Conservation (phyloP, 2,113 vertebrate genomes). For the Stegostoma tigrinum region DNA sequence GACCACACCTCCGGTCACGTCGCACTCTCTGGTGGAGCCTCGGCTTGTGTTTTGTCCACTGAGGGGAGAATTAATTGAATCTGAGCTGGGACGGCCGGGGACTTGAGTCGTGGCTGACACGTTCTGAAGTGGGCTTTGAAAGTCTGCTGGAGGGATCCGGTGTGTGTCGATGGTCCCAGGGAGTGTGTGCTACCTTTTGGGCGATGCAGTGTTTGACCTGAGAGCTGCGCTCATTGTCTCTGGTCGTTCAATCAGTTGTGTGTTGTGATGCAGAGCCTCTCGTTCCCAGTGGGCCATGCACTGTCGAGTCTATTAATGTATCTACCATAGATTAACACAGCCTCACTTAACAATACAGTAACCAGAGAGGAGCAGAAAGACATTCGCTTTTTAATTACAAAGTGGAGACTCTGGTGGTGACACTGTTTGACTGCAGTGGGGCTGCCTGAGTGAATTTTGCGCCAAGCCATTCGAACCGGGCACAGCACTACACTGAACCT, state of each 20-base stretch:
- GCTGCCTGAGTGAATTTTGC: not conserved
- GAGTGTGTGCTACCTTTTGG: slow-evolving; percentile 43
- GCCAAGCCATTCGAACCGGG: slow-evolving; percentile 31
- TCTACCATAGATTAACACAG: slow-evolving; percentile 54
- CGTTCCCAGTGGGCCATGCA: slow-evolving; percentile 47
- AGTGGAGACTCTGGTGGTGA: slow-evolving; percentile 42
- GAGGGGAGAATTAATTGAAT: not conserved
- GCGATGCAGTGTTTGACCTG: slow-evolving; percentile 47
- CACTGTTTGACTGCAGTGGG: slow-evolving; percentile 43
- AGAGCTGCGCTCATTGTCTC: slow-evolving; percentile 54
- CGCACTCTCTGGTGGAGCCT: not conserved
- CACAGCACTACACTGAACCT: slow-evolving; percentile 41
- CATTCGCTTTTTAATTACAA: slow-evolving; percentile 29
- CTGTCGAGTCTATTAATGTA: slow-evolving; percentile 54
- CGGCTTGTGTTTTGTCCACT: no score
- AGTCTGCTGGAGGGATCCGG: not conserved
- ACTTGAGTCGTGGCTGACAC: not conserved
- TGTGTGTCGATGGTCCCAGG: not conserved
- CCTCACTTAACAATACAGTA: slow-evolving; percentile 44
- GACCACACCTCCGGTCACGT: no score
- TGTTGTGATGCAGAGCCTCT: slow-evolving; percentile 58
- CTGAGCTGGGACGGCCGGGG: not conserved
- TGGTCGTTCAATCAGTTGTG: slow-evolving; percentile 56
- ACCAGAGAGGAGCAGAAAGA: slow-evolving; percentile 37
- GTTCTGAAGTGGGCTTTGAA: not conserved